Evolutionary conservation across 2,113 vertebrate species (phyloP).

Genomic region (Trinectes maculatus): DNA sequence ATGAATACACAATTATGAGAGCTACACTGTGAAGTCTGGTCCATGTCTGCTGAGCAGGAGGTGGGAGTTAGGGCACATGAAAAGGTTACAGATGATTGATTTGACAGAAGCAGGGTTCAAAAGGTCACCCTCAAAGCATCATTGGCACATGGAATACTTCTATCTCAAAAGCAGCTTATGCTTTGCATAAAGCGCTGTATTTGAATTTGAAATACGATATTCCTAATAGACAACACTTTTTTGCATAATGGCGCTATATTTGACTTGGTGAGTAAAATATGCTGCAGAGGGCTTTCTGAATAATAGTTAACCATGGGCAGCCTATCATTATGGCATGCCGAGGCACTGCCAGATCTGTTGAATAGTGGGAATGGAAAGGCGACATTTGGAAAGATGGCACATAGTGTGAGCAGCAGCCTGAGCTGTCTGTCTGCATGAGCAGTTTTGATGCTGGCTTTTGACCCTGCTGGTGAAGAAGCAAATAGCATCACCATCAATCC

Average conservation of each 20-base stretch:
- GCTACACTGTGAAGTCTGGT: constrained; percentile 38
- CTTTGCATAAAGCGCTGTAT: constrained; percentile 54
- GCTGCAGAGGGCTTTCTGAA: constrained; percentile 35
- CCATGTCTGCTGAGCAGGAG: constrained; percentile 21
- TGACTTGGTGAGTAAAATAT: constrained; percentile 70
- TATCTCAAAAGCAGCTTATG: constrained; percentile 48
- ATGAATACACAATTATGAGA: constrained; percentile 38
- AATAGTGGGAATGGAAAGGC: constrained; percentile 28
- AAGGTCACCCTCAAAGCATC: constrained; percentile 68
- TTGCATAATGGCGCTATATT: constrained; percentile 63
- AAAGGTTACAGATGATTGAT: constrained; percentile 75
- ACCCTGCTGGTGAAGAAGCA: constrained; percentile 45
- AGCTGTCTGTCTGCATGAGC: constrained; percentile 12
- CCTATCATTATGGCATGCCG: constrained; percentile 40
- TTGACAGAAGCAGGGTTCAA: constrained; percentile 69
- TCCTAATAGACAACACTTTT: constrained; percentile 52
- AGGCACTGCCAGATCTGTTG: constrained; percentile 17
- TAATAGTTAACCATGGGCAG: constrained; percentile 53
- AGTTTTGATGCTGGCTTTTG: constrained; percentile 48
- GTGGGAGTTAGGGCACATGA: constrained; percentile 31
- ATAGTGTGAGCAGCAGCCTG: not conserved
- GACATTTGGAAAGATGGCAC: constrained; percentile 4
- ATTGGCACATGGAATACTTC: constrained; percentile 46
- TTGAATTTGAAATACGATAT: constrained; percentile 52
- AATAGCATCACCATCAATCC: constrained; percentile 62